phyloP scores from a whole-genome alignment of 1,140 invertebrate species.

The Magallana gigas region DNA sequence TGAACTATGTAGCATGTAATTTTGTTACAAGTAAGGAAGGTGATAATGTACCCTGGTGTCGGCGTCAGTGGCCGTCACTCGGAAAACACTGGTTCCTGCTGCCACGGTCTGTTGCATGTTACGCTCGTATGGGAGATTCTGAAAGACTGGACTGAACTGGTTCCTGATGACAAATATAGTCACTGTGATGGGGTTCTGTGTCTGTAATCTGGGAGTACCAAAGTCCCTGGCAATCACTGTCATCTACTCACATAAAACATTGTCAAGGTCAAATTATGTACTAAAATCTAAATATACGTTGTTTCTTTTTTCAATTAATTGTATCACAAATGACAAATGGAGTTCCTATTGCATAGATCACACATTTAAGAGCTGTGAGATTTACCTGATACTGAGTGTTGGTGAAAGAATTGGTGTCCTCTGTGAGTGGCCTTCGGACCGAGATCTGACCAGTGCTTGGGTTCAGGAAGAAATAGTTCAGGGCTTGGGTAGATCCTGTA shows the following conservation, averaged over 20 bases:
- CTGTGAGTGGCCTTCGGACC: conserved; percentile 45
- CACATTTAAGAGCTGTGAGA: too few relatives aligned
- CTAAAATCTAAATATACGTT: too few relatives aligned
- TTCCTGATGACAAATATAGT: conserved; percentile 91
- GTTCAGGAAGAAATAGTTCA: conserved; percentile 65
- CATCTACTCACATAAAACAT: conserved; percentile 36
- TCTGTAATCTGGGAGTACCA: conserved; percentile 45
- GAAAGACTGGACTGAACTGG: conserved; percentile 80
- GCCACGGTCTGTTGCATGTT: conserved; percentile 53
- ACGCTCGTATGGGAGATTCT: conserved; percentile 75
- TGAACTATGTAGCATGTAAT: too few relatives aligned
- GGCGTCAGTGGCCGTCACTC: conserved; percentile 49
- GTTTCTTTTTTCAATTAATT: not conserved
- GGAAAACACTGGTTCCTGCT: conserved; percentile 48
- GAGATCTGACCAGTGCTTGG: conserved; percentile 46
- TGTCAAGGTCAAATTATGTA: too few relatives aligned
- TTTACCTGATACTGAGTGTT: conserved; percentile 33
- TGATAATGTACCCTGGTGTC: conserved; percentile 46
- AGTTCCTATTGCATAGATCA: too few relatives aligned
- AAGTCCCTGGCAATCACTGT: conserved; percentile 56
- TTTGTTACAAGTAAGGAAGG: too few relatives aligned
- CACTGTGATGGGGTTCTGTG: conserved; percentile 82
- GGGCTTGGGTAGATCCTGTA: conserved; percentile 61
- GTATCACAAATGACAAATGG: not conserved
- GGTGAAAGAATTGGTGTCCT: conserved; percentile 47